Evolutionary conservation across 2,797 vertebrate species (phyloP).

Genomic region (Cygnus olor): DNA sequence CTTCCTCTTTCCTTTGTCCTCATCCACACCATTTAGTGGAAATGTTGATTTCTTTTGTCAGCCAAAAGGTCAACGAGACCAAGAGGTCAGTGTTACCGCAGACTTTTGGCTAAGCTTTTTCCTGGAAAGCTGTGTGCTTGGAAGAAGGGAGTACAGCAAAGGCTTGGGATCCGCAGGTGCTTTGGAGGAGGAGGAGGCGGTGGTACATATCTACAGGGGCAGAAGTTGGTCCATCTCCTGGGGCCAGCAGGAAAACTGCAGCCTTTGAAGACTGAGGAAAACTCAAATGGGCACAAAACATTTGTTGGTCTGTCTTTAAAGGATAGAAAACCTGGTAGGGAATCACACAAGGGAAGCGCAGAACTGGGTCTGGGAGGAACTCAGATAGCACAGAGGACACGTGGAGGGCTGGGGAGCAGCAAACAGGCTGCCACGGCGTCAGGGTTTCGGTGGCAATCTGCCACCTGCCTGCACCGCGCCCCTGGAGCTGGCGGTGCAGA

Average conservation of each 20-base stretch:
- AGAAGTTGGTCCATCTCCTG: neutral
- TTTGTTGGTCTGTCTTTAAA: neutral
- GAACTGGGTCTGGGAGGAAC: neutral
- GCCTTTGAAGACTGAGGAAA: neutral
- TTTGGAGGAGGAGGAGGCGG: neutral
- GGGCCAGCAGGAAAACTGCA: neutral
- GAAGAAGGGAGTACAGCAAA: neutral
- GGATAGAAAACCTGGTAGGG: neutral
- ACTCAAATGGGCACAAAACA: neutral
- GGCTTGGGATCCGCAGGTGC: neutral
- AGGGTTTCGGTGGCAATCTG: neutral
- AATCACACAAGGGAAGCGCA: accelerated
- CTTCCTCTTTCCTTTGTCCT: neutral
- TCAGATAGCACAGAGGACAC: accelerated
- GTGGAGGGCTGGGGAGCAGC: neutral
- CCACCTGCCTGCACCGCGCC: neutral
- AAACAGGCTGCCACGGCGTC: accelerated
- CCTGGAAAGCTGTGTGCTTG: neutral
- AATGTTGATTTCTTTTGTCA: neutral
- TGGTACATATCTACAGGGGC: neutral
- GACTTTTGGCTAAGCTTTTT: neutral
- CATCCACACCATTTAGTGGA: neutral
- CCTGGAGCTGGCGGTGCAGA: accelerated
- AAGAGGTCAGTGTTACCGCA: neutral
- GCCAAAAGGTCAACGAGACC: too few species aligned